A percentile compares a stretch with the other conserved stretches of the same genome.
These are phyloP conservation scores for Eucera pruinosa DNA, from an alignment of 2,888 invertebrate species.

Conservation along the genomic window DNA sequence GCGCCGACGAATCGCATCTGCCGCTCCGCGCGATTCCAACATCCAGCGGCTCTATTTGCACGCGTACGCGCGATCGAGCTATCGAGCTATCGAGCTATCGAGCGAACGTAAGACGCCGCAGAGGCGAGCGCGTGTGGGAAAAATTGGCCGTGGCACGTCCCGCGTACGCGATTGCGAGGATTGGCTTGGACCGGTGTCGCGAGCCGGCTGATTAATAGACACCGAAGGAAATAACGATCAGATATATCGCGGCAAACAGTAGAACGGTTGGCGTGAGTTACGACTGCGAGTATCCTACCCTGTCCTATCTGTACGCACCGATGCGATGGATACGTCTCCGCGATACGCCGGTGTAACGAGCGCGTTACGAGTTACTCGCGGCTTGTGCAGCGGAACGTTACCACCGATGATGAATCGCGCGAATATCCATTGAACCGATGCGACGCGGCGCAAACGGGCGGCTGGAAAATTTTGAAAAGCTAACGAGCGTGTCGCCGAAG, in stretches of 20 bases:
- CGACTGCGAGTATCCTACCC: slow-evolving; percentile 16
- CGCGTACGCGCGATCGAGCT: not conserved
- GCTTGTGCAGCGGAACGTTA: slow-evolving; percentile 5
- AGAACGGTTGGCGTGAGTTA: slow-evolving; percentile 37
- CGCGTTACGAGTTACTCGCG: slow-evolving; percentile 27
- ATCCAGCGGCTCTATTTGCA: not conserved
- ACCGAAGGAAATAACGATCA: slow-evolving; percentile 46
- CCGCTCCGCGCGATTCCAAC: not conserved
- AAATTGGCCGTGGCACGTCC: not conserved
- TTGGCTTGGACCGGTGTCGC: slow-evolving; percentile 31
- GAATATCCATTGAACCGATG: not conserved
- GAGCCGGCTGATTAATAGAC: slow-evolving; percentile 42
- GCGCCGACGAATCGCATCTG: not conserved
- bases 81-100: not conserved
- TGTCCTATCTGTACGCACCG: too few relatives aligned
- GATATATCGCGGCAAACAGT: slow-evolving; percentile 39
- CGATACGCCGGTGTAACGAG: slow-evolving; percentile 33
- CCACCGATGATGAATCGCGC: slow-evolving; percentile 1
- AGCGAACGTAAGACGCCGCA: not conserved
- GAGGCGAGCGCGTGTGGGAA: not conserved
- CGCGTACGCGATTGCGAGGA: not conserved
- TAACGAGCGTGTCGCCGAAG: not conserved
- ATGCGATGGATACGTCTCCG: slow-evolving; percentile 10
- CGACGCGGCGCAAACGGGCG: not conserved
- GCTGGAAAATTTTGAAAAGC: not conserved